Evolutionary conservation across 2,113 vertebrate species (phyloP).

Genomic region (Nesoenas mayeri): DNA sequence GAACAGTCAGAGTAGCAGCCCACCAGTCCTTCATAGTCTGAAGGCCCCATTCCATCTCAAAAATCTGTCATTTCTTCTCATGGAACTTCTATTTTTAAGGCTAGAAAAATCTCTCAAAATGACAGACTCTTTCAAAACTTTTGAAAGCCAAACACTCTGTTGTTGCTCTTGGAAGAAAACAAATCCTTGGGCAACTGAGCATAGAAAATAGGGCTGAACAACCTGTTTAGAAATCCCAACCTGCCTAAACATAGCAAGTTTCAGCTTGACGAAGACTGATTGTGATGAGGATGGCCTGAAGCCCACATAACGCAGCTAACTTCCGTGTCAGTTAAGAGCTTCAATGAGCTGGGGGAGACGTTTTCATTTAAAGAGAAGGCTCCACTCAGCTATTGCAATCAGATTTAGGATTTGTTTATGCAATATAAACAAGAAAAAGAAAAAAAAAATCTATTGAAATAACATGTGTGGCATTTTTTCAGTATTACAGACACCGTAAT

Average conservation of each 20-base stretch:
- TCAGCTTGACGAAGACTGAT: constrained; percentile 45
- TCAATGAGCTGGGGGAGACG: background rate
- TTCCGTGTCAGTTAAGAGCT: constrained; percentile 41
- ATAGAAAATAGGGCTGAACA: constrained; percentile 63
- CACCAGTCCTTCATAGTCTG: background rate
- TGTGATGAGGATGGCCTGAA: constrained; percentile 35
- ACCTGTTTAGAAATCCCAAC: constrained; percentile 60
- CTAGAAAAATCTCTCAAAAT: background rate
- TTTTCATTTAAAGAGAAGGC: constrained; percentile 45
- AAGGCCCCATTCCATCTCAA: background rate
- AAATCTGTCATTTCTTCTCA: background rate
- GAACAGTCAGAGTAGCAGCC: background rate
- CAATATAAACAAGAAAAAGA: background rate
- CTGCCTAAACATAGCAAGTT: constrained; percentile 64
- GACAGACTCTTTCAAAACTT: constrained; percentile 1
- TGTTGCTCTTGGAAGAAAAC: constrained; percentile 56
- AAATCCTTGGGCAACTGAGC: constrained; percentile 56
- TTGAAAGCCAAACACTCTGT: background rate
- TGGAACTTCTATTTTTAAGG: background rate
- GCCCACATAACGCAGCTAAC: constrained; percentile 52
- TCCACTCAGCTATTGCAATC: background rate
- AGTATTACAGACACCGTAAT: background rate
- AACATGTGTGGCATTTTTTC: background rate
- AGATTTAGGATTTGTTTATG: constrained; percentile 35
- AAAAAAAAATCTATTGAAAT: constrained; percentile 22